phyloP scores from a whole-genome alignment of 2,888 invertebrate genomes.

The Tetranychus piercei region DNA sequence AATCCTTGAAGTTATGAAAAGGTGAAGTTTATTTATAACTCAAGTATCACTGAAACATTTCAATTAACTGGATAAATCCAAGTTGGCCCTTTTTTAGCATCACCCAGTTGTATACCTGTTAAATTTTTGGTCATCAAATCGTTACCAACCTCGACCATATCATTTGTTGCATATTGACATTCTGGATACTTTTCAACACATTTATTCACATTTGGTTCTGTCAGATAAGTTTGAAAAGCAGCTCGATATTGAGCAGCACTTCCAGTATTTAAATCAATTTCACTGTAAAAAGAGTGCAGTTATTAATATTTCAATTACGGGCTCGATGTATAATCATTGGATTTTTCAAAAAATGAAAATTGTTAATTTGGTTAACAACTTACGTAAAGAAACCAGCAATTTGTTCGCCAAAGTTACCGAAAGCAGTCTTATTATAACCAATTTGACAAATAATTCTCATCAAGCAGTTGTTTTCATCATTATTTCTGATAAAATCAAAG shows the following conservation, averaged over 20 bases:
- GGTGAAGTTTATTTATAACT: too few relatives aligned
- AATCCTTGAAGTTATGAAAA: too few relatives aligned
- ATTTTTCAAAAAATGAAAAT: not conserved
- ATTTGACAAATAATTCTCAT: conserved; percentile 6
- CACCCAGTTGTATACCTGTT: not conserved
- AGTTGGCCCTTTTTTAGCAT: not conserved
- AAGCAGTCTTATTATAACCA: conserved; percentile 5
- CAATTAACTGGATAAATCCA: not conserved
- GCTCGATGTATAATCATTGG: too few relatives aligned
- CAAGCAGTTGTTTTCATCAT: conserved; percentile 11
- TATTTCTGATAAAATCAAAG: conserved; percentile 2
- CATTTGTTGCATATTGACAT: conserved; percentile 3
- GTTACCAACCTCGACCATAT: conserved; percentile 6
- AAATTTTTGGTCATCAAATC: conserved; percentile 10
- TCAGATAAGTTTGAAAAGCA: not conserved
- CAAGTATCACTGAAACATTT: not conserved
- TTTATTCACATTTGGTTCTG: not conserved
- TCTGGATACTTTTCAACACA: not conserved
- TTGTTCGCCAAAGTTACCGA: conserved; percentile 8
- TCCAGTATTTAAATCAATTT: not conserved
- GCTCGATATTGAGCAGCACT: not conserved
- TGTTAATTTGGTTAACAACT: not conserved
- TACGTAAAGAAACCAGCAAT: conserved; percentile 8
- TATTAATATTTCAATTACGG: too few relatives aligned
- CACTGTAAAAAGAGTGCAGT: not conserved